Conservation (phyloP, 2,888 invertebrate species). For the Bedellia somnulentella region DNA sequence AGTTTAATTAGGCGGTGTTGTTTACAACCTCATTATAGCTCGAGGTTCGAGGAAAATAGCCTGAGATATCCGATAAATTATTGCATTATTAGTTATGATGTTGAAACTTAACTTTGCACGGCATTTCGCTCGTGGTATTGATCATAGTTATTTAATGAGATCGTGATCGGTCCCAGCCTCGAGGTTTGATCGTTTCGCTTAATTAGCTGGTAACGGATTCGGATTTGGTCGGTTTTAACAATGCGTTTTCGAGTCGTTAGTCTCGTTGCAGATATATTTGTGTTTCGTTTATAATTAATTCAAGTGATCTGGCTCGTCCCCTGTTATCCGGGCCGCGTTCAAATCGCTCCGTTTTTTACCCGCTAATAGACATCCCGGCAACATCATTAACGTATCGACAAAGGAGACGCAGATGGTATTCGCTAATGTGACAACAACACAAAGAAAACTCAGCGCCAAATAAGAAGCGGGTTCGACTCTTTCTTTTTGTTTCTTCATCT, state of each 20-base stretch:
- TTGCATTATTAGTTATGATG: slow-evolving; percentile 52
- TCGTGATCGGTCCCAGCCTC: no score
- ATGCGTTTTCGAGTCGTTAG: no score
- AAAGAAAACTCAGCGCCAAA: slow-evolving; percentile 18
- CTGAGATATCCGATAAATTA: slow-evolving; percentile 46
- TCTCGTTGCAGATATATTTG: no score
- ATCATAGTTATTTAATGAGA: no score
- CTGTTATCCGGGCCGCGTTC: no score
- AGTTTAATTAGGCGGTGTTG: slow-evolving; percentile 60
- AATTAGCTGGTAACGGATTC: no score
- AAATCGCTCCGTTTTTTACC: slow-evolving; percentile 33
- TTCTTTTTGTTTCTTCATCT: no score
- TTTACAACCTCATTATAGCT: slow-evolving; percentile 59
- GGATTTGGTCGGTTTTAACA: no score
- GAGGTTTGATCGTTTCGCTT: no score
- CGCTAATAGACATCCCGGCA: slow-evolving; percentile 44
- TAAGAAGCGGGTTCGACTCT: no score
- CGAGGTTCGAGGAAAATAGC: slow-evolving; percentile 34
- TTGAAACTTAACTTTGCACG: slow-evolving; percentile 45
- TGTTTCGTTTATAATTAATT: no score
- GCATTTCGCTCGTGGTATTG: neutral
- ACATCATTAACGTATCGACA: slow-evolving; percentile 57
- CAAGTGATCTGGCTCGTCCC: no score
- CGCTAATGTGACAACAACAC: slow-evolving; percentile 60
- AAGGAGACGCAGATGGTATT: slow-evolving; percentile 35